Percentiles rank a stretch among this genome's conserved stretches.
These are phyloP conservation scores for Macropis europaea DNA, from an alignment of 2,888 invertebrate species.

Conservation along the genomic window DNA sequence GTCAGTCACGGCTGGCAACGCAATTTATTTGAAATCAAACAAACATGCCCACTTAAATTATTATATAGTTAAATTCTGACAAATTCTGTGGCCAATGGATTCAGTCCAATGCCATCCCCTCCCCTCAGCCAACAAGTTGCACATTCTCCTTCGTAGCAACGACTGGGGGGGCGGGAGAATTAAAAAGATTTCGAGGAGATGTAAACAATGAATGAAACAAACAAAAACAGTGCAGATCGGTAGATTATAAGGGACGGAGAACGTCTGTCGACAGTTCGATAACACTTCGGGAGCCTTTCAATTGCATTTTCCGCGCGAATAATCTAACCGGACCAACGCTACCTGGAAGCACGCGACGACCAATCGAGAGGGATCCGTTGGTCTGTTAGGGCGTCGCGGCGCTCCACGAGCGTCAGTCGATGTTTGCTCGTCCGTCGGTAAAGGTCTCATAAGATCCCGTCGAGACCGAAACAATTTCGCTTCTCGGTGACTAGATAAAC, in stretches of 20 bases:
- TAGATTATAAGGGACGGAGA: slow-evolving; percentile 11
- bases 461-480: slow-evolving; percentile 10
- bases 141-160: too few species aligned
- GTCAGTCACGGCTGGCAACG: background rate
- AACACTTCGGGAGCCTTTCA: slow-evolving; percentile 5
- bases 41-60: background rate
- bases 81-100: too few species aligned
- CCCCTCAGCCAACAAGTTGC: too few species aligned
- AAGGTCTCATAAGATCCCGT: slow-evolving; percentile 24
- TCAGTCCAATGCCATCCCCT: too few species aligned
- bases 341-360: slow-evolving; percentile 41
- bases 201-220: slow-evolving; percentile 19
- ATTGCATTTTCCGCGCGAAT: background rate
- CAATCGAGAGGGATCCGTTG: slow-evolving; percentile 45
- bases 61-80: too few species aligned
- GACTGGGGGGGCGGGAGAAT: too few species aligned
- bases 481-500: background rate
- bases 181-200: background rate
- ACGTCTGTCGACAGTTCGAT: slow-evolving; percentile 28
- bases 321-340: slow-evolving; percentile 7
- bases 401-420: slow-evolving; percentile 54
- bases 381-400: slow-evolving; percentile 37
- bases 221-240: background rate
- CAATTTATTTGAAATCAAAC: background rate
- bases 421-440: slow-evolving; percentile 49